Base-by-base conservation (phyloP, 30 jellyfish, hydroid and myxozoan genomes). In the Phacellophora camtschatica region DNA sequence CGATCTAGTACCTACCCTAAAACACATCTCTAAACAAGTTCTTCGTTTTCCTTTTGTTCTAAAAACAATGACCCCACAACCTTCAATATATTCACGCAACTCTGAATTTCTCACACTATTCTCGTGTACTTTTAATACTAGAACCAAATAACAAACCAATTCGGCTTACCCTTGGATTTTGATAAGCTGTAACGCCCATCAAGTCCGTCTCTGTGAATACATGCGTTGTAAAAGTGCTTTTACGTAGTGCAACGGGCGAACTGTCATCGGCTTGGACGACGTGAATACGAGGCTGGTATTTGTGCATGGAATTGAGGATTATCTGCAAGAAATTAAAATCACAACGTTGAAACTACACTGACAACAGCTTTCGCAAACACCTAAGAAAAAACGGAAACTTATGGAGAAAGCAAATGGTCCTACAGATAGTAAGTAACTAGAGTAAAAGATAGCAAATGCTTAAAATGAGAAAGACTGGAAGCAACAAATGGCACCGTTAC, bases 161-260 rank as follows among this genome's bases (percentile, higher is more conserved):
- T n/a, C n/a, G n/a, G n/a, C n/a, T n/a, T n/a, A 90, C 98, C 71
- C 98, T 69, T 22, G 98, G 98, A 55, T 71, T 90, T 64, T 90
- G 98, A 30, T 90, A 90, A 18, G 98, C 98, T 12, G 98, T 90
- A 16, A 90, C 98, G 1, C 95, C 98, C 90, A 90, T 90, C 36
- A 90, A 64, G 19, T 90, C 98, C 2, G 98, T 90, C 50, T 90
- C 98, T 4, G 95, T 45, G 53, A 90, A 90, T 15, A 90, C 90
- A 82, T 81, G 95, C 22, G 98, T 90, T 5, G 98, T 68, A 72
- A 90, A 90, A 5, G 98, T 90, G 63, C 98, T 90, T 56, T 79
- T 83, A 11, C 98, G 77, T 36, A 90, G 36, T 19, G 98, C 94
- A 29, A 48, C 83, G 11, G 98, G 96, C 37, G 98, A 83, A 35